A percentile compares a stretch with the other conserved stretches of the same genome.
Conservation (phyloP, 2,797 vertebrate species). For the Tragopan temminckii region DNA sequence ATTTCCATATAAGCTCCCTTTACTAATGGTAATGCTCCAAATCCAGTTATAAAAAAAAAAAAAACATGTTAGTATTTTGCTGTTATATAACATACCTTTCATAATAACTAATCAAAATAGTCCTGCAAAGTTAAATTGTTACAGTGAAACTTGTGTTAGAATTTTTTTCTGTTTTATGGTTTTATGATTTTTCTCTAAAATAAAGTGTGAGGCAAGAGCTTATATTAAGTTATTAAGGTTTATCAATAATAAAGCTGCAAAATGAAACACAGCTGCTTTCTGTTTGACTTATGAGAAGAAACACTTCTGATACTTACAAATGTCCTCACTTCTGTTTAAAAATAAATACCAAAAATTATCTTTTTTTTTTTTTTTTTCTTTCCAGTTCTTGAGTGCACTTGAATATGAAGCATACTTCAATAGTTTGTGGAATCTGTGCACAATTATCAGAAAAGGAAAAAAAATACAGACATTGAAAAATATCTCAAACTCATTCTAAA, state of each 20-base stretch:
- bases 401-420: neutral
- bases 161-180: neutral
- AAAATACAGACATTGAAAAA: neutral
- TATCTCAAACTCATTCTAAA: neutral
- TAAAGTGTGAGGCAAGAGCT: neutral
- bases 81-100: neutral
- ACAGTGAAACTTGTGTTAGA: neutral
- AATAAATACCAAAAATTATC: accelerated
- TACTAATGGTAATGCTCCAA: neutral
- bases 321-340: neutral
- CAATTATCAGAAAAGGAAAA: neutral
- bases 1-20: neutral
- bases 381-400: accelerated
- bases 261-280: neutral
- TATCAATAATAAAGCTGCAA: neutral
- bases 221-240: accelerated
- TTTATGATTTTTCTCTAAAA: neutral
- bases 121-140: neutral
- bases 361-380: neutral
- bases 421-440: neutral
- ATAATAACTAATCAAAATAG: accelerated
- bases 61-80: neutral
- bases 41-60: neutral
- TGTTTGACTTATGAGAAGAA: neutral
- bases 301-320: neutral